Base-by-base conservation (phyloP, 2,797 vertebrate genomes). In the Gymnothorax javanicus region DNA sequence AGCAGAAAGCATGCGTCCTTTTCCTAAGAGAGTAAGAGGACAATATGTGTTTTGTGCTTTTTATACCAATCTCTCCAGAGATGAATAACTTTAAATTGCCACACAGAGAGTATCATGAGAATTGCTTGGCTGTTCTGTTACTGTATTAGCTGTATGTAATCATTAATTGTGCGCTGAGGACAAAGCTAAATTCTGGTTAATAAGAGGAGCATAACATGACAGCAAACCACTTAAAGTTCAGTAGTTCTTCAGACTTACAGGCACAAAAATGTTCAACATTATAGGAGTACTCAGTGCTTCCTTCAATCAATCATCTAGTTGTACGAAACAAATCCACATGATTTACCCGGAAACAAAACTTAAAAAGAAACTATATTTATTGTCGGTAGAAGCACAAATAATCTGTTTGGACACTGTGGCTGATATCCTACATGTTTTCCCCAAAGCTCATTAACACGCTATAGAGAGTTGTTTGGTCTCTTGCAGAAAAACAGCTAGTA, bases 401-500 rank as follows among this genome's bases (percentile, higher is more conserved):
- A 75, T 27, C 71, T 54, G 6, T 52, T 54, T 25, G 15, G 23
- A 83, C 25, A 83, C 54, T 27, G 56, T 83, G 56, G 43, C 57
- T 60, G 23, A 60, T 83, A 58, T 83, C 54, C 12, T 58, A 83
- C 56, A 13, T 59, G 15, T 83, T 83, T 50, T 83, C 85, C 84
- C 73, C 83, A 52, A 27, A 88, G 87, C 89, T 90, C 89, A 89
- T 90, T 92, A 91, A 90, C 85, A 58, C 88, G 88, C 85, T 75
- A 27, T 77, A 79, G 90, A 87, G 94, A 95, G 90, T 91, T 90
- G 88, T 90, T 88, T 92, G 93, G 91, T 90, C 89, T 59, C 88
- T 85, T 59, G 92, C 92, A 93, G 93, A 91, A 88, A 83, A 87
- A 91, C 92, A 90, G 93, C 92, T 92, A 93, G 13, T 0, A 67